Percentiles rank a stretch among this genome's conserved stretches.
These are phyloP conservation scores for Macrotus californicus DNA, from an alignment of 2,113 vertebrate species.

Conservation along the genomic window DNA sequence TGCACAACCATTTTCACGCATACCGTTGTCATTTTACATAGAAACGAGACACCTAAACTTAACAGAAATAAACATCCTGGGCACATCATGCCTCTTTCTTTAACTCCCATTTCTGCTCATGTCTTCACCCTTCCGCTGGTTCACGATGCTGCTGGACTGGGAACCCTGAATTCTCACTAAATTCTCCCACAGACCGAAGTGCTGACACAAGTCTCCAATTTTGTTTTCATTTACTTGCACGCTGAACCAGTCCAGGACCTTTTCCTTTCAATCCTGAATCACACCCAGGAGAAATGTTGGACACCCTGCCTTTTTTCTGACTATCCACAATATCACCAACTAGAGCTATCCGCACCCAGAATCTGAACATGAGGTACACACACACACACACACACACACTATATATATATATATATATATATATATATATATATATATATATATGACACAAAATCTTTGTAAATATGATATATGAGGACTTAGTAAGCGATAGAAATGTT, in stretches of 20 bases:
- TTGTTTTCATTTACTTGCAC: background rate
- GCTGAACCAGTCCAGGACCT: background rate
- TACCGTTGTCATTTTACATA: background rate
- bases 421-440: no score
- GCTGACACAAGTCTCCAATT: background rate
- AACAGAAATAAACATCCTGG: background rate
- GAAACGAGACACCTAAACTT: background rate
- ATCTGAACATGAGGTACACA: background rate
- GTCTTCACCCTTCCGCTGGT: background rate
- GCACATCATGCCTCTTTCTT: background rate
- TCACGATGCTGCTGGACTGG: no score
- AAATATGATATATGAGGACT: background rate
- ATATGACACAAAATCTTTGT: background rate
- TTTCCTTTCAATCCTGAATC: background rate
- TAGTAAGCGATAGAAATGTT: background rate
- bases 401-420: no score
- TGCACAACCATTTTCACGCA: background rate
- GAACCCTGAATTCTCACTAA: background rate
- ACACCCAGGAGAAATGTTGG: background rate
- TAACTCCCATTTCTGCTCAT: background rate
- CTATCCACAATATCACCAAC: background rate
- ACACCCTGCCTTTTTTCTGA: background rate
- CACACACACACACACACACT: background rate
- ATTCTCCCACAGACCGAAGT: background rate
- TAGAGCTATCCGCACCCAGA: background rate